phyloP scores from a whole-genome alignment of 2,113 vertebrate species.

The Brachyhypopomus occidentalis region DNA sequence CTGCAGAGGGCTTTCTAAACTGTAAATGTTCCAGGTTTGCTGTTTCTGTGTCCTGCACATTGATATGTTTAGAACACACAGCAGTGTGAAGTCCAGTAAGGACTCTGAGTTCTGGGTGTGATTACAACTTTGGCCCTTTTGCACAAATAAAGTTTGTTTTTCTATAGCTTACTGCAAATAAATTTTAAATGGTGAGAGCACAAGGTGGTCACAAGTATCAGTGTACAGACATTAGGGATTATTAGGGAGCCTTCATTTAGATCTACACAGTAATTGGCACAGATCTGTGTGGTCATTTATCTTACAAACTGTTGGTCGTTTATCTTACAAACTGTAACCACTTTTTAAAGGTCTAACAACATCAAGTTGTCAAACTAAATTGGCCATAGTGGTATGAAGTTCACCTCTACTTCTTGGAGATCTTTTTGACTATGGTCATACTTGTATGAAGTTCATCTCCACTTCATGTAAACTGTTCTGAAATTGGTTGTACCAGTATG shows the following conservation, averaged over 20 bases:
- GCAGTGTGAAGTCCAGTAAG: neutral
- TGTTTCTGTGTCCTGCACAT: too few relatives aligned
- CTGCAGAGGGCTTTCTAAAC: too few relatives aligned
- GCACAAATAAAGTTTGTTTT: neutral
- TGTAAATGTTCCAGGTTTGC: too few relatives aligned
- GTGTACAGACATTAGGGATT: neutral
- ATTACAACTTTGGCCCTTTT: constrained; percentile 9
- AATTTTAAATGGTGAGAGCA: neutral
- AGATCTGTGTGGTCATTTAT: neutral
- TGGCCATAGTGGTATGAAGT: neutral
- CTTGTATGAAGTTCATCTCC: neutral
- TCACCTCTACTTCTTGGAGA: constrained; percentile 58
- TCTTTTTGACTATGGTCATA: neutral
- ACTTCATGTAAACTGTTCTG: constrained; percentile 64
- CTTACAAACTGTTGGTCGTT: neutral
- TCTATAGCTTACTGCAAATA: neutral
- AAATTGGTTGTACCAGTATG: neutral
- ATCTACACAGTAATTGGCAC: constrained; percentile 19
- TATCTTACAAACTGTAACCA: neutral
- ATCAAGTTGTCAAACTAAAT: neutral
- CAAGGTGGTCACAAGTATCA: neutral
- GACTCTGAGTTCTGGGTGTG: constrained; percentile 43
- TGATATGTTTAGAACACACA: neutral
- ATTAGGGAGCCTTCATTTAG: too few relatives aligned
- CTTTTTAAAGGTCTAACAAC: neutral